A percentile compares a stretch with the other conserved stretches of the same genome.
These are phyloP conservation scores for Brachionus calyciflorus DNA, from an alignment of 1,140 invertebrate genomes.

Conservation along the genomic window DNA sequence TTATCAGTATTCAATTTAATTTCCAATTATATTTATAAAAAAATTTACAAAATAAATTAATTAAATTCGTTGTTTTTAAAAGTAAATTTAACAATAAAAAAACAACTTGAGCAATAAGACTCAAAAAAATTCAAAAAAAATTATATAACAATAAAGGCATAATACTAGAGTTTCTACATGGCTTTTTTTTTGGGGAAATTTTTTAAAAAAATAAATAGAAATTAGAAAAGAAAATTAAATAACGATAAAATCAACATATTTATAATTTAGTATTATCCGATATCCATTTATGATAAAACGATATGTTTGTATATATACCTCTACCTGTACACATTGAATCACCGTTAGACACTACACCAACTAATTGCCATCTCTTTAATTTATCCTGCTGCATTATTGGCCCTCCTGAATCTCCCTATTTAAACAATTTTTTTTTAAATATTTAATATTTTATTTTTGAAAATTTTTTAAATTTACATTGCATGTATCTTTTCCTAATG, in stretches of 20 bases:
- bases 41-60: background rate
- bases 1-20: no score
- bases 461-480: background rate
- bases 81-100: no score
- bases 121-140: background rate
- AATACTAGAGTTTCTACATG: conserved; percentile 11
- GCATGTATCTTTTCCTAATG: conserved; percentile 35
- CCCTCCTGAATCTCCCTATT: conserved; percentile 41
- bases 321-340: conserved; percentile 37
- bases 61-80: no score
- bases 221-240: background rate
- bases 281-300: conserved; percentile 36
- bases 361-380: conserved; percentile 16
- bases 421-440: background rate
- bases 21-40: background rate
- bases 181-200: no score
- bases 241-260: background rate
- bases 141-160: background rate
- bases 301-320: conserved; percentile 39
- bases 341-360: conserved; percentile 44
- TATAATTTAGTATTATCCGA: conserved; percentile 7
- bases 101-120: background rate
- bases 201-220: background rate
- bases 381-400: conserved; percentile 38
- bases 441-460: background rate